Percentiles rank a stretch among this genome's conserved stretches.
These are phyloP conservation scores for Amazona vittata DNA, from an alignment of 2,113 vertebrate species.

Conservation along the genomic window DNA sequence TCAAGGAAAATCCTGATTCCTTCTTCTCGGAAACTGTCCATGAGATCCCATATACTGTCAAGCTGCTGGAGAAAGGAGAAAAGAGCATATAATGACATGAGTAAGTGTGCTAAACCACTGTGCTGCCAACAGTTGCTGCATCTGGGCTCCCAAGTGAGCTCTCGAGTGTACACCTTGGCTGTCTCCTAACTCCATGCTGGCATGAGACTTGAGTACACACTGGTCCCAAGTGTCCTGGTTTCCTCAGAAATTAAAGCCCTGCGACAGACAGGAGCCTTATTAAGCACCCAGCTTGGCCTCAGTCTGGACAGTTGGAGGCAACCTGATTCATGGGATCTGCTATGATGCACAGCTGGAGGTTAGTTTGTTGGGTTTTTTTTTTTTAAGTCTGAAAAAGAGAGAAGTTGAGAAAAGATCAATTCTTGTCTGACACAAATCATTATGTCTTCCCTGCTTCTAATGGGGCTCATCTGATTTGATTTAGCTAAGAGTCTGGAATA, in stretches of 20 bases:
- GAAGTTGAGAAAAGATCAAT: neutral
- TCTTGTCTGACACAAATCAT: neutral
- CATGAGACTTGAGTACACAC: neutral
- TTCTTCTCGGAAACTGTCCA: neutral
- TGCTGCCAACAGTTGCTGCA: neutral
- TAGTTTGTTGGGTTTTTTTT: neutral
- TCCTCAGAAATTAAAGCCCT: constrained; percentile 9
- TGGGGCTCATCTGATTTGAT: neutral
- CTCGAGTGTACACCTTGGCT: constrained; percentile 17
- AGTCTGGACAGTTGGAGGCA: neutral
- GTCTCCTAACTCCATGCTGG: neutral
- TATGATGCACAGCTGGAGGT: neutral
- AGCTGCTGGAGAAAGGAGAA: neutral
- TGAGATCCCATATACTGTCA: neutral
- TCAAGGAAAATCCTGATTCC: neutral
- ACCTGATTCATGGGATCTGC: neutral
- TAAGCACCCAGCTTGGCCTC: constrained; percentile 22
- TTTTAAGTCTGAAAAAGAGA: neutral
- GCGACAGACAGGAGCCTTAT: constrained; percentile 46
- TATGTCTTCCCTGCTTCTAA: neutral
- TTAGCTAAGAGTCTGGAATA: neutral
- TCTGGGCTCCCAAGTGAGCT: constrained; percentile 7
- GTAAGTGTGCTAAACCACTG: constrained; percentile 40
- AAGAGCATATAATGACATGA: neutral
- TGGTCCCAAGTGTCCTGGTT: neutral